Evolutionary conservation across 2,888 invertebrate genomes (phyloP).

Genomic region (Rhagonycha fulva): DNA sequence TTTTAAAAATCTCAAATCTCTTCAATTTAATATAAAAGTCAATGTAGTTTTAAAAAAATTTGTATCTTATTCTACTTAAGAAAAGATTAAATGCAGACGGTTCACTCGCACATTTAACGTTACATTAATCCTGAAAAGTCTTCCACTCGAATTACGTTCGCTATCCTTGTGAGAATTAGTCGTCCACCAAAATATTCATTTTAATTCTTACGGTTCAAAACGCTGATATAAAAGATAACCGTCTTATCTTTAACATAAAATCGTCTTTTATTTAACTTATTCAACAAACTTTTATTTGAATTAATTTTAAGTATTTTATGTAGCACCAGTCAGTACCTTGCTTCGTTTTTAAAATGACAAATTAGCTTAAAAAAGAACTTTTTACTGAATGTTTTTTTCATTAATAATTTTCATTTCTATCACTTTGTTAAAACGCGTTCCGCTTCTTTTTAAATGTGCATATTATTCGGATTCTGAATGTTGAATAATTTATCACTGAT

Average conservation of each 20-base stretch:
- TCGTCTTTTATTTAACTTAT: conserved; percentile 11
- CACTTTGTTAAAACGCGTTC: background rate
- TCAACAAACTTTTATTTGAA: background rate
- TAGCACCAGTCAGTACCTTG: background rate
- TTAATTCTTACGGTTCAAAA: conserved; percentile 7
- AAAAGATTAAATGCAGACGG: conserved; percentile 32
- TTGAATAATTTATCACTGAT: background rate
- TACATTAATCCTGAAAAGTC: conserved; percentile 32
- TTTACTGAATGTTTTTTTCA: background rate
- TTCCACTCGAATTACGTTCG: conserved; percentile 26
- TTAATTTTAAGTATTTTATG: background rate
- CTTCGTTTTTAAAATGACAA: background rate
- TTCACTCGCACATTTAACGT: conserved; percentile 33
- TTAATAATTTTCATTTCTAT: background rate
- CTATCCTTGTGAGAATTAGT: conserved; percentile 21
- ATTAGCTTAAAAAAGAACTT: background rate
- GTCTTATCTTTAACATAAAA: conserved; percentile 16
- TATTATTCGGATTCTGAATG: background rate
- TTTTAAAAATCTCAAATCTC: background rate
- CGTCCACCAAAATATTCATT: conserved; percentile 23
- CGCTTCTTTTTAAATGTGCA: background rate
- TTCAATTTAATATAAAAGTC: conserved; percentile 10
- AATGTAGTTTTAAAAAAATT: conserved; percentile 7
- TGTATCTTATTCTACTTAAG: conserved; percentile 13
- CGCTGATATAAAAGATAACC: conserved; percentile 12